A percentile compares a stretch with the other conserved stretches of the same genome.
Conservation (phyloP, 1,140 invertebrate species). For the Anthonomus grandis region DNA sequence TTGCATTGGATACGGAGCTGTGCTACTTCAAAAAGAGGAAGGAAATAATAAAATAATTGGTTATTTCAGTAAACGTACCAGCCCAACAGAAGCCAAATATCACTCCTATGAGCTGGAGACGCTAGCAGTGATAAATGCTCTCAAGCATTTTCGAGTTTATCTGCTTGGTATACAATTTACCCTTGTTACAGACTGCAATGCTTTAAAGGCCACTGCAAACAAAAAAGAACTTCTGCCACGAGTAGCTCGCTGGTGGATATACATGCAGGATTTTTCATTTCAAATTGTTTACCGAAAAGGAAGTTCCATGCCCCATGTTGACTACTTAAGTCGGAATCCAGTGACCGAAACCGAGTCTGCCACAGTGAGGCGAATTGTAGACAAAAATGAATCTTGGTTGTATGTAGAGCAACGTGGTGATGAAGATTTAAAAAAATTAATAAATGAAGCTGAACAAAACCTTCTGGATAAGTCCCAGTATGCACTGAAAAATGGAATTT, state of each 20-base stretch:
- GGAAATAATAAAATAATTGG: constrained; percentile 25
- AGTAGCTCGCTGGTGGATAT: constrained; percentile 45
- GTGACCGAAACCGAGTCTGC: constrained; percentile 22
- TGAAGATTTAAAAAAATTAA: neutral
- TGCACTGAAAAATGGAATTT: neutral
- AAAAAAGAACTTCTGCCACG: constrained; percentile 43
- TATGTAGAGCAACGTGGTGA: constrained; percentile 12
- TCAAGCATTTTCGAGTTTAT: constrained; percentile 36
- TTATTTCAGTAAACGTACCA: constrained; percentile 44
- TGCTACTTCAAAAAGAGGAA: constrained; percentile 41
- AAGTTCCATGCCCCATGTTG: constrained; percentile 1
- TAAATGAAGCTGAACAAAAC: neutral
- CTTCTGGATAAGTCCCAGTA: too few relatives aligned
- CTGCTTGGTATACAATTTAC: constrained; percentile 36
- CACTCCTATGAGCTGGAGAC: constrained; percentile 48
- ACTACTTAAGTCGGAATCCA: constrained; percentile 16
- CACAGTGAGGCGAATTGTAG: neutral
- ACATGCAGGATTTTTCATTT: constrained; percentile 45
- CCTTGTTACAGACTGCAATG: constrained; percentile 41
- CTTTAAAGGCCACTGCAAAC: constrained; percentile 37
- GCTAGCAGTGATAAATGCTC: constrained; percentile 41
- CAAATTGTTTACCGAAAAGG: constrained; percentile 18
- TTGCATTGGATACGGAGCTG: constrained; percentile 37
- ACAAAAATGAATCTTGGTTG: constrained; percentile 8
- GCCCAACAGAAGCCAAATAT: constrained; percentile 36